Evolutionary conservation across 1,140 invertebrate genomes (phyloP).

Genomic region (Lucilia cuprina): DNA sequence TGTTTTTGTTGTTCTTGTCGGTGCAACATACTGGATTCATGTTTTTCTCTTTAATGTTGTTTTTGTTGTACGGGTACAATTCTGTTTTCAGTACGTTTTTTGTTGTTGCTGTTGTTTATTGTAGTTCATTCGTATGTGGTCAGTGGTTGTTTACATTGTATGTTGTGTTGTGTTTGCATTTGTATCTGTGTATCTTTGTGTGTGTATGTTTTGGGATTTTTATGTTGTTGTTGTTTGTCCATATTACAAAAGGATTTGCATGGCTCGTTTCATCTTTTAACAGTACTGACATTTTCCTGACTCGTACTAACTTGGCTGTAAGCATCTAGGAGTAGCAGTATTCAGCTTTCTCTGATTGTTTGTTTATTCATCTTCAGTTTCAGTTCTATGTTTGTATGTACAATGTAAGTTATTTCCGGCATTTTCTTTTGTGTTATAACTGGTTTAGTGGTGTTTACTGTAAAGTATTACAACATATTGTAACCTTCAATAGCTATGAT

Average conservation of each 20-base stretch:
- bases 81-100: background rate
- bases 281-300: constrained; percentile 26
- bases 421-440: background rate
- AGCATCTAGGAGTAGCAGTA: background rate
- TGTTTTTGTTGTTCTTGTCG: background rate
- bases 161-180: background rate
- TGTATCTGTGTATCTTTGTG: constrained; percentile 17
- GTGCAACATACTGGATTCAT: background rate
- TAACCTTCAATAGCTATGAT: background rate
- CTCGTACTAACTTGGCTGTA: constrained; percentile 20
- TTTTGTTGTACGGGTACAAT: background rate
- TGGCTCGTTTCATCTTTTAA: constrained; percentile 37
- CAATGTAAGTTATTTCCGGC: background rate
- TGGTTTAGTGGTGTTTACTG: background rate
- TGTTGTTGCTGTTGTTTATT: background rate
- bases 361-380: background rate
- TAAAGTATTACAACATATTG: background rate
- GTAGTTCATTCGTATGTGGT: constrained; percentile 26
- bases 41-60: too few relatives aligned
- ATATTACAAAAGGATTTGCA: constrained; percentile 40
- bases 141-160: constrained; percentile 32
- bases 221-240: constrained; percentile 6
- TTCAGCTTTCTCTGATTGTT: background rate
- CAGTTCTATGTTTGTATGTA: background rate
- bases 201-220: background rate